Evolutionary conservation across 2,113 vertebrate species (phyloP).

Genomic region (Chionodraco myersi): DNA sequence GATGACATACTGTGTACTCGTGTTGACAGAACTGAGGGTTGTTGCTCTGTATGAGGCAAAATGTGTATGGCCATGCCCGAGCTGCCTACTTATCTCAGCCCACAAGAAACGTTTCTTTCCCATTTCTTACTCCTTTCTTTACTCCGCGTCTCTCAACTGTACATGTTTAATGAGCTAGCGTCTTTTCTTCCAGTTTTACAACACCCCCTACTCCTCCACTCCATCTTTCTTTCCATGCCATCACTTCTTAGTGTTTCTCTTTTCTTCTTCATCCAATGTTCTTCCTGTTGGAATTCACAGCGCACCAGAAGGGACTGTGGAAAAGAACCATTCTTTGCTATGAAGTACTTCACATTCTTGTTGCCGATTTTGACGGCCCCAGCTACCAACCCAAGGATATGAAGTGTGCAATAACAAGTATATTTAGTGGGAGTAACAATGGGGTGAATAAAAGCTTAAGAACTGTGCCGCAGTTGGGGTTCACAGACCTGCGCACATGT

Average conservation of each 20-base stretch:
- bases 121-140: constrained; percentile 43
- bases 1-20: constrained; percentile 62
- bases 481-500: constrained; percentile 26
- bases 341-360: constrained; percentile 53
- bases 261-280: constrained; percentile 56
- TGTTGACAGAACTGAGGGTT: constrained; percentile 63
- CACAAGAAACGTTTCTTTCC: constrained; percentile 42
- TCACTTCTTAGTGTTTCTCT: constrained; percentile 37
- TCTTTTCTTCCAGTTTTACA: constrained; percentile 53
- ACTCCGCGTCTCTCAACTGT: constrained; percentile 54
- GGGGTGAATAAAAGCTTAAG: constrained; percentile 61
- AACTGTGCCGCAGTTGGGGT: constrained; percentile 22
- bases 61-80: constrained; percentile 33
- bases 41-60: constrained; percentile 49
- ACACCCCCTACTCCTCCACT: constrained; percentile 20
- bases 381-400: constrained; percentile 51
- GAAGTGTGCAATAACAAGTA: constrained; percentile 53
- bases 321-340: constrained; percentile 59
- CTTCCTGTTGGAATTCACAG: constrained; percentile 57
- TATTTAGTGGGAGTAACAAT: constrained; percentile 57
- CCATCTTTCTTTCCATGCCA: constrained; percentile 52
- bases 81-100: constrained; percentile 33
- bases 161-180: constrained; percentile 73
- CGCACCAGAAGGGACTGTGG: constrained; percentile 59
- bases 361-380: constrained; percentile 46